Percentiles rank a stretch among this genome's conserved stretches.
Conservation (phyloP, 2,113 vertebrate species). For the Mirounga angustirostris region DNA sequence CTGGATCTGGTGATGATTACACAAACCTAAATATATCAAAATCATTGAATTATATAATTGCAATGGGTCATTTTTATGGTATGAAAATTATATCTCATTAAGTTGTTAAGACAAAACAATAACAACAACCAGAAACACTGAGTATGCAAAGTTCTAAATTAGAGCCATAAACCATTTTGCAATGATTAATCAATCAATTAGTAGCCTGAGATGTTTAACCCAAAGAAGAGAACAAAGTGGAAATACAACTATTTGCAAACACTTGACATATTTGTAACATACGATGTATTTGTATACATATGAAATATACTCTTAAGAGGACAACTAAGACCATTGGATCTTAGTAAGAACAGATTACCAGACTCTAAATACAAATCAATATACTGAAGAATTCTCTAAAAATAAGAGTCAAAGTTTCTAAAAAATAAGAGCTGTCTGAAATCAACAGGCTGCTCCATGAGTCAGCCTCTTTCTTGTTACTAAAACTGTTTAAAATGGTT, state of each 20-base stretch:
- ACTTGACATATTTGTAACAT: background rate
- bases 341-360: slow-evolving; percentile 24
- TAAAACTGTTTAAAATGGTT: background rate
- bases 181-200: background rate
- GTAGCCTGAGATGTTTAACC: background rate
- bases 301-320: background rate
- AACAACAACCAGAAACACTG: background rate
- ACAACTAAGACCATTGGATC: background rate
- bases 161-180: background rate
- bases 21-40: slow-evolving; percentile 5
- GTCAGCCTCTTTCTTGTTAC: background rate
- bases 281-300: background rate
- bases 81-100: background rate
- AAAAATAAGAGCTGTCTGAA: background rate
- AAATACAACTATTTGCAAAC: slow-evolving; percentile 1
- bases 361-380: background rate
- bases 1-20: background rate
- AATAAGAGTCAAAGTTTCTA: background rate
- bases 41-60: background rate
- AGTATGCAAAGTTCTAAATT: background rate
- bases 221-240: background rate
- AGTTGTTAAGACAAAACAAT: background rate
- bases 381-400: background rate
- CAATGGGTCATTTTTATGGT: background rate
- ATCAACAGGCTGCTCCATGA: background rate